Percentiles rank a stretch among this genome's conserved stretches.
Conservation (phyloP, 2,797 vertebrate species). For the Heterohyrax brucei region DNA sequence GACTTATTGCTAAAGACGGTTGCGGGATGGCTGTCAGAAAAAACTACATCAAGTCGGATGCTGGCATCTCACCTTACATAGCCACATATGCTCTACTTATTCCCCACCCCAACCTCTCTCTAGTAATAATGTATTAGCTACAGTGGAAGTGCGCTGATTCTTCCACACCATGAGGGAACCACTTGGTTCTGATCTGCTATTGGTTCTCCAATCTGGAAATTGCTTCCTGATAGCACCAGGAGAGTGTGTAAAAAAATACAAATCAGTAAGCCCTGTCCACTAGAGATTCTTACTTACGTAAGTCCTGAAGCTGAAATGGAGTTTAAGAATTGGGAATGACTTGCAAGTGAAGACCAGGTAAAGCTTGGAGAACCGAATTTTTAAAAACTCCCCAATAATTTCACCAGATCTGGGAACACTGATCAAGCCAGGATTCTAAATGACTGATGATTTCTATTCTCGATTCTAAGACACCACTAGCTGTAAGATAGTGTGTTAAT, state of each 20-base stretch:
- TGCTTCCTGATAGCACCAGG: neutral
- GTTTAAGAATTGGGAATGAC: neutral
- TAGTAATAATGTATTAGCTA: neutral
- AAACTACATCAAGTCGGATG: neutral
- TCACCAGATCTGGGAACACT: neutral
- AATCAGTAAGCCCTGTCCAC: neutral
- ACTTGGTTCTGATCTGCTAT: neutral
- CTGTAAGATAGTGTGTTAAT: neutral
- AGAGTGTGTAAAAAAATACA: neutral
- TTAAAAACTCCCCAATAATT: neutral
- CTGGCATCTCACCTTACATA: neutral
- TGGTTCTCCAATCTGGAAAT: neutral
- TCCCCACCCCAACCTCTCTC: neutral
- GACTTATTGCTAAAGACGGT: neutral
- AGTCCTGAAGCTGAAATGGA: neutral
- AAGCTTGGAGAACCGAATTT: neutral
- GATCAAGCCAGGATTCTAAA: neutral
- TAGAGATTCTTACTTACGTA: neutral
- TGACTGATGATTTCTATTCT: neutral
- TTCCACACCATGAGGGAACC: neutral
- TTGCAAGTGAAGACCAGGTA: neutral
- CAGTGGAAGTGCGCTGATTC: neutral
- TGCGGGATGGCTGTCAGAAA: neutral
- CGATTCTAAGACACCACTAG: neutral
- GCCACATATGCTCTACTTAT: neutral